These are phyloP conservation scores for Corythornis leucogaster DNA, from an alignment of 2,797 vertebrate species.

Conservation along the genomic window DNA sequence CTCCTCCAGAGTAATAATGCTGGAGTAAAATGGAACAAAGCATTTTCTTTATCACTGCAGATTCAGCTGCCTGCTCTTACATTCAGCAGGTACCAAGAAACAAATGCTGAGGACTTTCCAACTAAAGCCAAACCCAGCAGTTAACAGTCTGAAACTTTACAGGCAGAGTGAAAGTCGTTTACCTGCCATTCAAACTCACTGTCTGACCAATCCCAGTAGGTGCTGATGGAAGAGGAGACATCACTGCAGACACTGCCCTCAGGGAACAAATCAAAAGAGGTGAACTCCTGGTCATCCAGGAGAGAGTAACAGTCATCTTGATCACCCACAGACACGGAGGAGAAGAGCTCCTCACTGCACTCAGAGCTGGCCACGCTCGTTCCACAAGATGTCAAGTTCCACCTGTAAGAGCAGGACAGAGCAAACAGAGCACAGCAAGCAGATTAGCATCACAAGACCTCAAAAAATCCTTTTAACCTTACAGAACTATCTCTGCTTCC, in stretches of 20 bases:
- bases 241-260: conserved; percentile 98
- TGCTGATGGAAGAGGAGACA: conserved; percentile 98
- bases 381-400: conserved; percentile 97
- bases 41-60: neutral
- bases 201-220: conserved; percentile 99
- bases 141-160: neutral
- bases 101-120: neutral
- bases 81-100: neutral
- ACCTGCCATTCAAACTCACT: conserved; percentile 99
- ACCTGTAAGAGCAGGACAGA: conserved; percentile 78
- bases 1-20: neutral
- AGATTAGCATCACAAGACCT: accelerated
- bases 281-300: conserved; percentile 95
- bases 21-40: neutral
- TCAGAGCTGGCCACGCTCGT: conserved; percentile 98
- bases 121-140: neutral
- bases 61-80: neutral
- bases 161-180: conserved; percentile 22
- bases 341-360: conserved; percentile 97
- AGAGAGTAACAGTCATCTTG: conserved; percentile 97
- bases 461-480: neutral
- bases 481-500: neutral
- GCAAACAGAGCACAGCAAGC: conserved; percentile 4
- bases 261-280: conserved; percentile 95
- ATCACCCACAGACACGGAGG: conserved; percentile 96